Evolutionary conservation across 2,113 vertebrate genomes (phyloP), one percentile per base, ranked within the genome.

Genomic region (Aix galericulata): DNA sequence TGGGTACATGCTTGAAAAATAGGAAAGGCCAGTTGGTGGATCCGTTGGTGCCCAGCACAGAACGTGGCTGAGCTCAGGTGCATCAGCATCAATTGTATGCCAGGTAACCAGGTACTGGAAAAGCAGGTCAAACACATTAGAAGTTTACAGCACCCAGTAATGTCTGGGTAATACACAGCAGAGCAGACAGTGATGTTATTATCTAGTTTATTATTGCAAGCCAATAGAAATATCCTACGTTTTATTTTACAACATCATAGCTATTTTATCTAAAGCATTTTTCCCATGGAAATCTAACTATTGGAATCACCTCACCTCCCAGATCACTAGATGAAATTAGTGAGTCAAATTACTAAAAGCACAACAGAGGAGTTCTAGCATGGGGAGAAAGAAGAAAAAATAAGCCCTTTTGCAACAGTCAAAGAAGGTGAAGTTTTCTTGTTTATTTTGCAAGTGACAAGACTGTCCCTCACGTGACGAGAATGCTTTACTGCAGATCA

Each of bases 1-100:
- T 1, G 99, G 99, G 77, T 99, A 99, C 98, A 99, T 98, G 98
- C 99, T 99, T 82, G 99, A 99, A 97, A 99, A 99, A 97, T 99
- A 99, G 52, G 99, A 99, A n/a, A 99, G 98, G 77, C 99, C 99
- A 0, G 99, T 99, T 17, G 99, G 99, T 2, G 99, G 99, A 95
- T 99, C 99, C 4, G 98, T 99, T 1, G 99, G 98, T 3, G 99
- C 99, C 99, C 99, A 99, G 95, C 98, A 99, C 32, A 99, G 97
- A 74, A 99, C 98, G 0, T 99, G 98, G 95, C 99, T 99, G 89
- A 99, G 98, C 95, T 99, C 99, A 1, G 99, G 99, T 23, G 99
- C 99, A 55, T 99, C 99, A 0, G 99, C 99, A 46, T 99, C 99
- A 5, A 99, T 99, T 1, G 99, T 99, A 95, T 99, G 99, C 99